Conservation (phyloP, 2,888 invertebrate genomes). For the Xestia xanthographa region DNA sequence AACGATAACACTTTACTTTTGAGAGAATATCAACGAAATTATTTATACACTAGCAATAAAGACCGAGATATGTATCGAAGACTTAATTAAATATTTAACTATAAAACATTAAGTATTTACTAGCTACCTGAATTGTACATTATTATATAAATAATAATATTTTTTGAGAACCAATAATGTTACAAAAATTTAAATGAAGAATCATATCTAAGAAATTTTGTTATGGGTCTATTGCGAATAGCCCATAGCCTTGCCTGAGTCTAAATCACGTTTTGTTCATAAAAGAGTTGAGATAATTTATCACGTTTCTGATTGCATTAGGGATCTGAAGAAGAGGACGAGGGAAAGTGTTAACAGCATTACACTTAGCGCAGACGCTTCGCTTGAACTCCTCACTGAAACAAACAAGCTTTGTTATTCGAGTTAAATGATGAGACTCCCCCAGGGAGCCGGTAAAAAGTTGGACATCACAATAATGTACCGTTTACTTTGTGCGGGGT, state of each 20-base stretch:
- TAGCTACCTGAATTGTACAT: constrained; percentile 69
- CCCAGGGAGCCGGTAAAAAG: constrained; percentile 57
- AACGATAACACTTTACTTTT: constrained; percentile 59
- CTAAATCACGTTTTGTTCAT: constrained; percentile 82
- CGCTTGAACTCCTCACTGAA: constrained; percentile 86
- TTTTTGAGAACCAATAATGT: constrained; percentile 43
- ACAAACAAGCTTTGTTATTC: constrained; percentile 81
- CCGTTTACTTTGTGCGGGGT: constrained; percentile 41
- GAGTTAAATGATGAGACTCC: constrained; percentile 63
- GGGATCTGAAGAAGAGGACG: constrained; percentile 77
- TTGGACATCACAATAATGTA: constrained; percentile 64
- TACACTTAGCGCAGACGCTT: constrained; percentile 80
- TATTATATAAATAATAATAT: constrained; percentile 51
- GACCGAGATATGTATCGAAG: constrained; percentile 78
- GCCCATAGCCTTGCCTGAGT: constrained; percentile 67
- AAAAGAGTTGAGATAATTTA: constrained; percentile 85
- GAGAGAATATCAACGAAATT: constrained; percentile 61
- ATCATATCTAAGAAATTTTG: constrained; percentile 51
- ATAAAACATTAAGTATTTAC: constrained; percentile 70
- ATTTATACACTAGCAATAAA: constrained; percentile 60
- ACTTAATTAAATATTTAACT: constrained; percentile 73
- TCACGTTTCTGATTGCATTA: constrained; percentile 87
- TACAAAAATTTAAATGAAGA: constrained; percentile 53
- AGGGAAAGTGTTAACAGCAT: constrained; percentile 86
- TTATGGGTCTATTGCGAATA: constrained; percentile 64